phyloP scores from a whole-genome alignment of 2,113 vertebrate species.

The Aptenodytes patagonicus region DNA sequence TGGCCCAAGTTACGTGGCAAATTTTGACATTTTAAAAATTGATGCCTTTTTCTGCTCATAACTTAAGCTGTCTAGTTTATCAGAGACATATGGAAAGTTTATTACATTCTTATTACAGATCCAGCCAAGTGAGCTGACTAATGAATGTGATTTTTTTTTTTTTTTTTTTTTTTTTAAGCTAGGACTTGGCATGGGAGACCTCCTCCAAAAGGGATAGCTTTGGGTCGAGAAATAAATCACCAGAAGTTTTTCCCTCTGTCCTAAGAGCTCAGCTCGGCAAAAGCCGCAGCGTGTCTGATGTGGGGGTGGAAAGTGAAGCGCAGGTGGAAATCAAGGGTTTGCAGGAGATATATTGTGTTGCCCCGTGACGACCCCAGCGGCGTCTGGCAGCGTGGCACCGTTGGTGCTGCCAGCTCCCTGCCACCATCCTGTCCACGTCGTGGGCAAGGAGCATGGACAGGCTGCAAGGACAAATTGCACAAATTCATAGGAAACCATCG shows the following conservation, averaged over 20 bases:
- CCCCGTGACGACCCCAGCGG: not conserved
- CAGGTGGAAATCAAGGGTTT: not conserved
- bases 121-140: slow-evolving; percentile 49
- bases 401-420: not conserved
- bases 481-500: accelerated
- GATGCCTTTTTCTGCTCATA: slow-evolving; percentile 48
- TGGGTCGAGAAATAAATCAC: not conserved
- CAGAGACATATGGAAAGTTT: slow-evolving; percentile 61
- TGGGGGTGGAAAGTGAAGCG: not conserved
- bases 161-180: not conserved
- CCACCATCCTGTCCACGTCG: accelerated
- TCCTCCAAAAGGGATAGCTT: not conserved
- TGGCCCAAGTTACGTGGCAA: not conserved
- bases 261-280: not conserved
- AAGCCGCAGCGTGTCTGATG: not conserved
- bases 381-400: not conserved
- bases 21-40: slow-evolving; percentile 15
- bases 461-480: not conserved
- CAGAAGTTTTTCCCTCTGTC: not conserved
- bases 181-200: not conserved
- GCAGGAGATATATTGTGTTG: not conserved
- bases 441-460: not conserved
- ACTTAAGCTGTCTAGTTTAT: slow-evolving; percentile 50
- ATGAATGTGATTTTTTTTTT: not conserved
- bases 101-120: slow-evolving; percentile 40